Evolutionary conservation across 2,113 vertebrate species (phyloP), one percentile per base, ranked within the genome.

Genomic region (Rafetus swinhoei): DNA sequence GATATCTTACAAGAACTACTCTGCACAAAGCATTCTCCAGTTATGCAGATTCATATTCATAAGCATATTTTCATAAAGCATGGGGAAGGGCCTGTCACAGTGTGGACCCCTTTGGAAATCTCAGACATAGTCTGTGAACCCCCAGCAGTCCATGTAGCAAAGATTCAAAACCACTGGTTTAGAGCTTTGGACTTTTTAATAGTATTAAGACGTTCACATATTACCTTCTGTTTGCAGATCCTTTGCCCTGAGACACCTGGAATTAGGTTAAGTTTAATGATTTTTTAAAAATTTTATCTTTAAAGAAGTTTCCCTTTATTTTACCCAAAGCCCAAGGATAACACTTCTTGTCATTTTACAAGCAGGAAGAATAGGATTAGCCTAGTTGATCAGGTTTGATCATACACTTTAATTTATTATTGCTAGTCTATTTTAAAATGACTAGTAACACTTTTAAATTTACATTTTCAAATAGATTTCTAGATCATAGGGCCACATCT

Each of bases 131-230:
- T 69, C 32, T n/a, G 29, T 32, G 14, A 18, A n/a, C 62, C 62
- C 29, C 5, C 29, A 65, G 29, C 14, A 15, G 13, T 65, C 62
- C 62, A 65, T 15, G 2, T 14, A 29, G 14, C 29, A 69, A 1
- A 18, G 16, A 8, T 69, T 69, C 14, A 69, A 69, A n/a, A n/a
- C 62, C 15, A 69, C 29, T n/a, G 32, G 32, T 8, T 69, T n/a
- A 69, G 81, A 84, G 81, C 74, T 84, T 92, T 56, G 50, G n/a
- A n/a, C 65, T 35, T 87, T 87, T 84, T 87, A 92, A 92, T 72
- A 92, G 12, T 87, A 92, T 92, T 83, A 84, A 92, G 90, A 87
- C 85, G 83, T 92, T 92, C 69, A 87, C 79, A 74, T 92, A 25
- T 69, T 87, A 82, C 85, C 81, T 84, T 74, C 81, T 84, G 81